Conservation (phyloP, 1,140 invertebrate species). For the Drosophila ironensis region DNA sequence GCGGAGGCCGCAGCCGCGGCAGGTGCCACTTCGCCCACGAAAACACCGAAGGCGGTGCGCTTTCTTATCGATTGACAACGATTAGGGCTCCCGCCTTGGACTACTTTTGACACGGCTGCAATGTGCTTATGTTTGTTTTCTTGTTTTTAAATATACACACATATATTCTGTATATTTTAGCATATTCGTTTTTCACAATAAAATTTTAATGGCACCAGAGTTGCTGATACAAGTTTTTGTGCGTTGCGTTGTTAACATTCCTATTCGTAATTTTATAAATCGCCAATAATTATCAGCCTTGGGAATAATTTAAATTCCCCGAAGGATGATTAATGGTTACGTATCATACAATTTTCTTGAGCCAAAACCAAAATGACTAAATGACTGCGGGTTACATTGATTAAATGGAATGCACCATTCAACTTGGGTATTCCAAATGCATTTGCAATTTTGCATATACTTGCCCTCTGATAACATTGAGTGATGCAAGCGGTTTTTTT, state of each 20-base stretch:
- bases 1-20: slow-evolving; percentile 14
- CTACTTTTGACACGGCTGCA: slow-evolving; percentile 37
- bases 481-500: no score
- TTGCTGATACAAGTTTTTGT: background rate
- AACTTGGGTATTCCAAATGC: no score
- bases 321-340: no score
- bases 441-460: no score
- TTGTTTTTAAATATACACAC: slow-evolving; percentile 59
- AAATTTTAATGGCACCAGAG: slow-evolving; percentile 14
- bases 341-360: no score
- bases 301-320: no score
- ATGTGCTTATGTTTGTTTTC: slow-evolving; percentile 57
- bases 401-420: no score
- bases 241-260: background rate
- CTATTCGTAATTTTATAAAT: no score
- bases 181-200: slow-evolving; percentile 46
- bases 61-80: slow-evolving; percentile 73
- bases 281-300: no score
- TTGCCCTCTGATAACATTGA: no score
- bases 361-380: no score
- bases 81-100: slow-evolving; percentile 22
- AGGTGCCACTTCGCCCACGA: slow-evolving; percentile 38
- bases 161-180: slow-evolving; percentile 40
- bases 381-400: no score
- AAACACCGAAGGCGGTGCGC: slow-evolving; percentile 69